Evolutionary conservation across 1,140 invertebrate species (phyloP).

Genomic region (Lordiphosa stackelbergi): DNA sequence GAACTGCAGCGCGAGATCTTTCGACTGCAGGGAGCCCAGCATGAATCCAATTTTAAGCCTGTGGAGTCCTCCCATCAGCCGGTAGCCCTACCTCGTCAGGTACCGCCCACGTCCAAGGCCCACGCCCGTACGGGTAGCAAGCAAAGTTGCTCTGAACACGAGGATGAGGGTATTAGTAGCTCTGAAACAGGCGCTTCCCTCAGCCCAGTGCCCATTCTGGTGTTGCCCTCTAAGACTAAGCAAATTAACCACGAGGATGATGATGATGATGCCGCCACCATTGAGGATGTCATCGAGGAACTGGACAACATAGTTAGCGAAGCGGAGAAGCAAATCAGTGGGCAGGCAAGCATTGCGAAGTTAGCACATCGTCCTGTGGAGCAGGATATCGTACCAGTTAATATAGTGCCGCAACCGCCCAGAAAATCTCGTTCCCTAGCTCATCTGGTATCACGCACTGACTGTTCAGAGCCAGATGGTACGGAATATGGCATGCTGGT

Average conservation of each 20-base stretch:
- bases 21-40: conserved; percentile 69
- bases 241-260: conserved; percentile 21
- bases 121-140: conserved; percentile 28
- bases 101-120: conserved; percentile 43
- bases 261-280: conserved; percentile 89
- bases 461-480: conserved; percentile 71
- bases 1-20: conserved; percentile 82
- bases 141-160: conserved; percentile 84
- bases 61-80: conserved; percentile 70
- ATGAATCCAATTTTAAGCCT: conserved; percentile 66
- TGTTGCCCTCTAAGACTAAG: conserved; percentile 64
- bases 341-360: conserved; percentile 23
- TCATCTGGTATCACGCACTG: conserved; percentile 77
- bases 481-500: conserved; percentile 70
- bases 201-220: conserved; percentile 80
- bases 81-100: conserved; percentile 66
- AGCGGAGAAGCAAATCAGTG: conserved; percentile 83
- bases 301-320: conserved; percentile 90
- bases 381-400: conserved; percentile 81
- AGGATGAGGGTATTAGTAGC: conserved; percentile 91
- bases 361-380: conserved; percentile 65
- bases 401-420: conserved; percentile 82
- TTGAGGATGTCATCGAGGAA: conserved; percentile 92
- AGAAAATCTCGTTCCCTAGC: conserved; percentile 79
- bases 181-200: conserved; percentile 84